A percentile compares a stretch with the other conserved stretches of the same genome.
Evolutionary conservation across 2,113 vertebrate genomes (phyloP).

Genomic region (Herpetotheres cachinnans): DNA sequence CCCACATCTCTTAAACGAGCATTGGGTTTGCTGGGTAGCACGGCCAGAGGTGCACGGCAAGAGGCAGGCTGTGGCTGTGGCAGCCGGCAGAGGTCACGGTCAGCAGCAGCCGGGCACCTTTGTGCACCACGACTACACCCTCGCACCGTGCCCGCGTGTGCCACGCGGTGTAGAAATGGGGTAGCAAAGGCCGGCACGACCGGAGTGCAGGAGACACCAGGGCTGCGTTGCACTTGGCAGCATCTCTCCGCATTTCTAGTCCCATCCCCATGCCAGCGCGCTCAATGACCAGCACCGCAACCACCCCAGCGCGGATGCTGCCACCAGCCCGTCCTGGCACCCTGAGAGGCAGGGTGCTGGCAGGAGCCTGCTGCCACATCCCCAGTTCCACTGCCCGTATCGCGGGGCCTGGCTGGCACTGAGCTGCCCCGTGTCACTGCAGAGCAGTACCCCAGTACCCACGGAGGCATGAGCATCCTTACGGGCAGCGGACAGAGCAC

Average conservation of each 20-base stretch:
- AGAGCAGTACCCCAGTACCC: not conserved
- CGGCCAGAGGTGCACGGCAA: fast-evolving
- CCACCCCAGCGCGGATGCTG: fast-evolving
- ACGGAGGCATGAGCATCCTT: fast-evolving
- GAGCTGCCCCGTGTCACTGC: fast-evolving
- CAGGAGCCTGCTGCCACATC: not conserved
- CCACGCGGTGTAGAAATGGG: fast-evolving
- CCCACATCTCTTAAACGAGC: not conserved
- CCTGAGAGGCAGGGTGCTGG: fast-evolving
- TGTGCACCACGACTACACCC: not conserved
- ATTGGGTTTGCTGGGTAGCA: not conserved
- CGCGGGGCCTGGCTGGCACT: fast-evolving
- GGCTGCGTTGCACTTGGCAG: fast-evolving
- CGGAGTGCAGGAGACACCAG: fast-evolving
- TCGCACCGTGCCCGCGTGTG: fast-evolving
- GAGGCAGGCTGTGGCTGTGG: fast-evolving
- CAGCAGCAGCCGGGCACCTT: not conserved
- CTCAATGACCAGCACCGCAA: fast-evolving
- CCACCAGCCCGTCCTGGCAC: not conserved
- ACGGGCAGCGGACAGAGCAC: fast-evolving
- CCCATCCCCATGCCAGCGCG: fast-evolving
- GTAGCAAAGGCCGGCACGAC: not conserved
- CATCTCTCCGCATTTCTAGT: fast-evolving
- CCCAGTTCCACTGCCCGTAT: fast-evolving
- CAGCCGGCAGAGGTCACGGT: not conserved